Percentiles rank a stretch among this genome's conserved stretches.
Conservation (phyloP, 2,113 vertebrate species). For the Camelus dromedarius region DNA sequence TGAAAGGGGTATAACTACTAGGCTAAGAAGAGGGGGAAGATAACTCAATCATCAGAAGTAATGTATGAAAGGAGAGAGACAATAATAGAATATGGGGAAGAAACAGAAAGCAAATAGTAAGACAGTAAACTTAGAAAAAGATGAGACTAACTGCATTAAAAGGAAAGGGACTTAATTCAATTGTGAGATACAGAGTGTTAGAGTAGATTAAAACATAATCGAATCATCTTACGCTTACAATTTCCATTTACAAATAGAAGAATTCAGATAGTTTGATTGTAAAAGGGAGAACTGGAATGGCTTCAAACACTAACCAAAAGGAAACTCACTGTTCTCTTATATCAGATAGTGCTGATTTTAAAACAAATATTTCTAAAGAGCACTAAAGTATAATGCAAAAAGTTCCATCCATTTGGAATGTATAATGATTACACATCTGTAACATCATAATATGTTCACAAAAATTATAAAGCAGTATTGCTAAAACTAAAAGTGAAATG, state of each 20-base stretch:
- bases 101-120: background rate
- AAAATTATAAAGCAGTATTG: background rate
- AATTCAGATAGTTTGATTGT: background rate
- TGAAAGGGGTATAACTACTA: background rate
- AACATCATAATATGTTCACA: background rate
- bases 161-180: background rate
- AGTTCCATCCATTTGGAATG: background rate
- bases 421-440: background rate
- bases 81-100: background rate
- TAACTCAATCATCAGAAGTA: background rate
- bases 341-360: background rate
- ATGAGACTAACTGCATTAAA: background rate
- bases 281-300: background rate
- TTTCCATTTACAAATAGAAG: background rate
- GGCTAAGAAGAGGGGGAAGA: background rate
- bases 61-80: background rate
- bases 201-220: background rate
- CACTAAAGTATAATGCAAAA: background rate
- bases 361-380: background rate
- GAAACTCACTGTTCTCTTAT: background rate
- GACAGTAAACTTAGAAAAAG: background rate
- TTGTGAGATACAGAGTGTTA: background rate
- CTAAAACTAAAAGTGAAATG: background rate
- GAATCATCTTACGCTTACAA: background rate
- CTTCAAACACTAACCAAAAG: background rate